Percentiles rank a stretch among this genome's conserved stretches.
phyloP scores from a whole-genome alignment of 2,888 invertebrate genomes.

The Matsumyia berberina region DNA sequence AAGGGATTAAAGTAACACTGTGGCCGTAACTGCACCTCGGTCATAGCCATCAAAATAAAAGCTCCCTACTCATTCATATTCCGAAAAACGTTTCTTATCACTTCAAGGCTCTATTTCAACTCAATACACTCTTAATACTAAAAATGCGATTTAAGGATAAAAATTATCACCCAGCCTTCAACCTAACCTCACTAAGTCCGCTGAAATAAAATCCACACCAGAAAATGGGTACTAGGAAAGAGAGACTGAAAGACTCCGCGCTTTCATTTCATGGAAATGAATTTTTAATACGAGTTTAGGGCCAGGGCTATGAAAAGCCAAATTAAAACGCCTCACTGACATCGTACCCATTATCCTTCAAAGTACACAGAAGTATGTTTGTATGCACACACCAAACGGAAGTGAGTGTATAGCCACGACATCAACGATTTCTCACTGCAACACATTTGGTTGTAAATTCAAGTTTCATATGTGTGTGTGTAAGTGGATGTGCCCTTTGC shows the following conservation, averaged over 20 bases:
- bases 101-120: neutral
- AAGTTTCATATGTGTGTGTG: too few species aligned
- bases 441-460: conserved; percentile 19
- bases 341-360: conserved; percentile 50
- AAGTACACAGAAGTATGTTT: conserved; percentile 13
- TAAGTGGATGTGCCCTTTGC: conserved; percentile 26
- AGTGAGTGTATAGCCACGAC: conserved; percentile 14
- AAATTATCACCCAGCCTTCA: neutral
- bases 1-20: too few species aligned
- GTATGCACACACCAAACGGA: neutral
- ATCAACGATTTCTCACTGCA: conserved; percentile 30
- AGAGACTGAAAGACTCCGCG: conserved; percentile 9
- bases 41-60: too few species aligned
- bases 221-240: neutral
- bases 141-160: conserved; percentile 2
- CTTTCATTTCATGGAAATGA: conserved; percentile 43
- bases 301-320: conserved; percentile 50
- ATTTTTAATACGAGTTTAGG: conserved; percentile 57
- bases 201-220: neutral
- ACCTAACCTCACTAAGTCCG: neutral
- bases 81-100: too few species aligned
- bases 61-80: too few species aligned
- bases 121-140: conserved; percentile 3
- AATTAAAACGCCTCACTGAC: conserved; percentile 60
- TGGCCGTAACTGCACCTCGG: too few species aligned